Base-by-base conservation (phyloP, 2,888 invertebrate genomes). In the Hydriomena furcata region DNA sequence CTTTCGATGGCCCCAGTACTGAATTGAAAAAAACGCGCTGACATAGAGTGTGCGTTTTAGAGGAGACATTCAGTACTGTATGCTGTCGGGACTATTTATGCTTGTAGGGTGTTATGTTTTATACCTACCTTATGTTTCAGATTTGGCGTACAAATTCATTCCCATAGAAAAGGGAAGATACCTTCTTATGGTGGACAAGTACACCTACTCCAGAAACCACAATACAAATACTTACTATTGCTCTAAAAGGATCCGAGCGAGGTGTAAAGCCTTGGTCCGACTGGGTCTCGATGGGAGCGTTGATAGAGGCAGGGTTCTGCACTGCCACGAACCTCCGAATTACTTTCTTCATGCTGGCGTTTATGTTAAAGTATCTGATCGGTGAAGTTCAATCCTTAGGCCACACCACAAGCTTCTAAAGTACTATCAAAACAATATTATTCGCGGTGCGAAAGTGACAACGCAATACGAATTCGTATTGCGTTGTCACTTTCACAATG, bases 221-320 rank as follows among this genome's bases (percentile, higher is more conserved):
- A 7, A 44, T 0, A 52, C 62, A 0, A 36, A 35, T 1, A 60
- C 57, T 17, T 71, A 60, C 37, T 68, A 70, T 28, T 72, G 72
- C 35, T 68, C 70, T 2, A 49, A 49, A 7, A 28, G 48, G 21
- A 11, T 32, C 7, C 7, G 12, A 36, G 12, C 7, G 0, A 68
- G 66, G 0, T 75, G 74, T 48, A 70, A 58, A 21, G 73, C 68
- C 0, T 54, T 48, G n/a, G 52, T 69, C 0, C 65, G 61, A 35
- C 41, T 69, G 5, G 32, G 50, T 11, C 1, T 20, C 1, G 27
- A 59, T 5, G 62, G 63, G 1, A 28, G 2, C 2, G 52, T 65
- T n/a, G 38, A 23, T 0, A 7, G 13, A 0, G 35, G 48, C 0
- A 44, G 35, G 12, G 35, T 27, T 1, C 7, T 24, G 6, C 65